Base-by-base conservation (phyloP, 2,797 vertebrate genomes). In the Spizella passerina region DNA sequence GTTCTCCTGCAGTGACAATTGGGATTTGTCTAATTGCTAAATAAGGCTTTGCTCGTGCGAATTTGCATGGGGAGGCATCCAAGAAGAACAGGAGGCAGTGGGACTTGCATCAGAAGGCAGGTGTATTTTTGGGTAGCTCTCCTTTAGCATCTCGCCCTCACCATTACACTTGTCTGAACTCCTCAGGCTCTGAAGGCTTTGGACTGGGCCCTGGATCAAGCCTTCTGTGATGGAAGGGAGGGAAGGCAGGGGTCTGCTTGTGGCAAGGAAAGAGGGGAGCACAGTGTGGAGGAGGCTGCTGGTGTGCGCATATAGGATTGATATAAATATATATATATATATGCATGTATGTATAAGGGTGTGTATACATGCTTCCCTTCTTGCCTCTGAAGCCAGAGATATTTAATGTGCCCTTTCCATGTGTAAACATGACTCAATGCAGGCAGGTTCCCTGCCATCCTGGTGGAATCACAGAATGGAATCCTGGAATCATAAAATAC, bases 51-150 rank as follows among this genome's bases (percentile, higher is more conserved):
- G 30, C 68, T 87, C 66, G 20, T 82, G 65, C 55, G 12, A 87
- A 86, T 92, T 89, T 90, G 46, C 71, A 89, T 85, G 79, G 53
- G 53, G 88, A 94, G 53, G 65, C 90, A 36, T 93, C 93, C 84
- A 90, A 90, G 90, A 93, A 84, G 29, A 95, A 84, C 86, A 90
- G 94, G 92, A 96, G 83, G 83, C 81, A 66, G 86, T 78, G 57
- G 82, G 79, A 80, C 91, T 87, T 50, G 38, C 55, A 89, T 95
- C 88, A 90, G 71, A 92, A 94, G 71, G 79, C 56, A 94, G 60
- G 83, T 90, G 79, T 93, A 89, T 94, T 96, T 96, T 90, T 70
- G 68, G 73, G 64, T 73, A 44, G 63, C 4, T 50, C 60, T 88
- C 77, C 52, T 69, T 94, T 46, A 85, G 72, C 39, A 41, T 93